Evolutionary conservation across 2,797 vertebrate genomes (phyloP), one percentile per base, ranked within the genome.

Genomic region (Falco novaeseelandiae): DNA sequence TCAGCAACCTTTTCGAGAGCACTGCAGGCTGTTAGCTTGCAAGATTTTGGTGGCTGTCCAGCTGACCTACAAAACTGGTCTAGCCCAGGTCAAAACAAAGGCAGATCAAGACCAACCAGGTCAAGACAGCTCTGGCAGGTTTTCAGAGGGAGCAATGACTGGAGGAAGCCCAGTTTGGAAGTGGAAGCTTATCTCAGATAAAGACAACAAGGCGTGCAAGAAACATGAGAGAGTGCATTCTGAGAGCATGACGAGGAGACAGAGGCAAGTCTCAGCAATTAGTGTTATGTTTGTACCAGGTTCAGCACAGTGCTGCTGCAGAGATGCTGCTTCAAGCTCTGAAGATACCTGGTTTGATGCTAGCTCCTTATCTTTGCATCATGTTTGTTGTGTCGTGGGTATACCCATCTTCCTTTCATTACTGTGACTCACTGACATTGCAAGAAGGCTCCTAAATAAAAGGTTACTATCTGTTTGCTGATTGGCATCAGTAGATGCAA

Each of bases 121-220:
- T 87, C 63, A 94, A 67, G 76, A 69, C n/a, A 85, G 49, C 63
- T 89, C 78, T 89, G 63, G 52, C 92, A 94, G 46, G 52, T 89
- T 91, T 91, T 83, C 52, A 80, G 65, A 81, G 72, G 49, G 36
- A 89, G 17, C 46, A 55, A 12, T 46, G 32, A 42, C 57, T 55
- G 7, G 19, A 26, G 69, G 69, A 85, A 95, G 32, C 57, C 59
- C 49, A 42, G 7, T 74, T 83, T 51, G 61, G 92, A 92, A 79
- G 30, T 9, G 27, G 90, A 85, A 84, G 66, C 40, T 95, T 84
- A 73, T 93, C 72, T 93, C 13, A 16, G n/a, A 14, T 16, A 61
- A 63, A 83, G 90, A 51, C 42, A 74, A 38, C 40, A 74, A 76
- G 38, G 34, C 49, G 66, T 65, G 26, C 42, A 65, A 57, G 83